Conservation (phyloP, 1,140 invertebrate genomes). For the Drosophila pallidifrons region DNA sequence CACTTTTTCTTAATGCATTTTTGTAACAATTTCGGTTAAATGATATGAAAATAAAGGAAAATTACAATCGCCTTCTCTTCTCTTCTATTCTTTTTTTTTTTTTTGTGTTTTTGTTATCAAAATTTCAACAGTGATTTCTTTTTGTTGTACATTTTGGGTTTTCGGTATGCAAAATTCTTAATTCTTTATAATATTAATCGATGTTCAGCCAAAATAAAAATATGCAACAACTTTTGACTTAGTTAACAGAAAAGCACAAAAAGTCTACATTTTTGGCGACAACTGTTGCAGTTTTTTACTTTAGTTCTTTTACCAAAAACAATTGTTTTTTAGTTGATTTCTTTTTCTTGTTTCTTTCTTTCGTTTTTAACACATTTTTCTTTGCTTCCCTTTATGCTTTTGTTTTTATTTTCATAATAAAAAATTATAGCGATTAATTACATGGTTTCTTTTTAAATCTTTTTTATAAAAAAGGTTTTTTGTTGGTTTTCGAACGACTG, state of each 20-base stretch:
- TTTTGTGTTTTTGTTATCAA: conserved; percentile 12
- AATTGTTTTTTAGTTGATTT: conserved; percentile 31
- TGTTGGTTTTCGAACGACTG: conserved; percentile 73
- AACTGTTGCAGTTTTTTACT: conserved; percentile 29
- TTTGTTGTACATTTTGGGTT: conserved; percentile 74
- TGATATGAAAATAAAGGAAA: conserved; percentile 50
- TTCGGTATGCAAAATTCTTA: conserved; percentile 54
- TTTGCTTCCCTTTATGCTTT: conserved; percentile 61
- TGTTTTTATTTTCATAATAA: conserved; percentile 80
- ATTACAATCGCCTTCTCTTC: conserved; percentile 2
- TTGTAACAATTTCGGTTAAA: conserved; percentile 67
- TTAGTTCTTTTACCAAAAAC: conserved; percentile 27
- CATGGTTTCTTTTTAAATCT: conserved; percentile 68
- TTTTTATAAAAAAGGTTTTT: conserved; percentile 80
- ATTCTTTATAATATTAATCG: conserved; percentile 41
- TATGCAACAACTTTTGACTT: conserved; percentile 47
- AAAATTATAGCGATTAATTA: conserved; percentile 78
- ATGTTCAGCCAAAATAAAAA: conserved; percentile 40
- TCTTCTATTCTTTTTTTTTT: background rate
- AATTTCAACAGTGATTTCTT: conserved; percentile 59
- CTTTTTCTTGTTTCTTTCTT: conserved; percentile 29
- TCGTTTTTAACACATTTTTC: conserved; percentile 63
- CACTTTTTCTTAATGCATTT: conserved; percentile 21
- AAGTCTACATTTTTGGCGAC: conserved; percentile 37
- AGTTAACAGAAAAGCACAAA: conserved; percentile 46